Evolutionary conservation across 2,888 invertebrate genomes (phyloP).

Genomic region (Xestia c-nigrum): DNA sequence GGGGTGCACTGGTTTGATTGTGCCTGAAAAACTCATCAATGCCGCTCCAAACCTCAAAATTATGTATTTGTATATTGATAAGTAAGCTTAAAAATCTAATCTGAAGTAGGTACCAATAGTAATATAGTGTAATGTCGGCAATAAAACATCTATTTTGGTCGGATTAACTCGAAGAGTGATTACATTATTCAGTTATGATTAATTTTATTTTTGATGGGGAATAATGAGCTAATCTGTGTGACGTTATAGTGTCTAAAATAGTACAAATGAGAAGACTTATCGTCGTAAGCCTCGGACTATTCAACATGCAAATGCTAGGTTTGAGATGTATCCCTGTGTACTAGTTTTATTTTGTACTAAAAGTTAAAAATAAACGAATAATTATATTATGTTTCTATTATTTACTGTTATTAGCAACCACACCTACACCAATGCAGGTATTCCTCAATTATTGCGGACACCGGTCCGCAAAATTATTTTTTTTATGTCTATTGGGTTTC

Average conservation of each 20-base stretch:
- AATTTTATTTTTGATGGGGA: conserved; percentile 86
- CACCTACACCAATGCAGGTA: neutral
- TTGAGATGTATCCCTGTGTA: conserved; percentile 91
- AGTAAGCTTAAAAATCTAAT: conserved; percentile 82
- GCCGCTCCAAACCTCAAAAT: conserved; percentile 91
- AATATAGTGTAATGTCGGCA: conserved; percentile 82
- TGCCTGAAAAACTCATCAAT: conserved; percentile 89
- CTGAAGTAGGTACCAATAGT: conserved; percentile 82
- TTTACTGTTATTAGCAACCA: conserved; percentile 3
- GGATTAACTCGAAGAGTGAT: conserved; percentile 87
- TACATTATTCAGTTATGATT: conserved; percentile 90
- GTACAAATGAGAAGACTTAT: conserved; percentile 91
- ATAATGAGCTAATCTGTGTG: conserved; percentile 89
- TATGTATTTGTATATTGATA: conserved; percentile 85
- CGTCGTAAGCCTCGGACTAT: conserved; percentile 91
- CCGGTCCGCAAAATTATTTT: neutral
- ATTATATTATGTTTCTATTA: conserved; percentile 72
- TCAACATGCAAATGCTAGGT: conserved; percentile 91
- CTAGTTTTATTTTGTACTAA: conserved; percentile 91
- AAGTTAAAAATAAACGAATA: conserved; percentile 91
- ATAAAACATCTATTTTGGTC: conserved; percentile 77
- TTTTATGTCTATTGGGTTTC: too few relatives aligned
- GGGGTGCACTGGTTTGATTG: conserved; percentile 89
- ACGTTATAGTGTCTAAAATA: conserved; percentile 91
- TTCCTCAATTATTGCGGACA: neutral